These are phyloP conservation scores for Myanophis thanlyinensis DNA, from an alignment of 2,113 vertebrate genomes.

Conservation along the genomic window DNA sequence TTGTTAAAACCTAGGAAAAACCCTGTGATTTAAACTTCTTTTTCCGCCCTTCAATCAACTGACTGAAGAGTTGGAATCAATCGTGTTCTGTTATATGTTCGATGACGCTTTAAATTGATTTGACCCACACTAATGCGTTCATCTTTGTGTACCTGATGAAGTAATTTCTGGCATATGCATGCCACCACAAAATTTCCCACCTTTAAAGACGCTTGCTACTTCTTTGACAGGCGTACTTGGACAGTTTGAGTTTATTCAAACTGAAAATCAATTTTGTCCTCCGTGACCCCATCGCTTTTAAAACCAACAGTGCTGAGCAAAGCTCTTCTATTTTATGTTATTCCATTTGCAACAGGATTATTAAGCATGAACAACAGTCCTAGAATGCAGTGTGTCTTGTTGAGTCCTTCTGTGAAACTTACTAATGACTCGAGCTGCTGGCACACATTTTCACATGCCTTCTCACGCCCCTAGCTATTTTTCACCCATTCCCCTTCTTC, in stretches of 20 bases:
- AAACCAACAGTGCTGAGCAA: neutral
- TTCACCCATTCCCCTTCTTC: neutral
- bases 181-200: too few species aligned
- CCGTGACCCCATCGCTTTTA: neutral
- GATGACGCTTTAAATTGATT: neutral
- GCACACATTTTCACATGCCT: neutral
- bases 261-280: neutral
- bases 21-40: neutral
- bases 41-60: neutral
- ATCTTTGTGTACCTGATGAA: neutral
- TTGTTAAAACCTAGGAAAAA: neutral
- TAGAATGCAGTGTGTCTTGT: neutral
- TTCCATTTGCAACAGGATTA: conserved; percentile 13
- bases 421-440: neutral
- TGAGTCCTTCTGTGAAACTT: neutral
- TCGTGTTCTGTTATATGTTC: neutral
- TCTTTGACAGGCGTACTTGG: neutral
- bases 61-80: neutral
- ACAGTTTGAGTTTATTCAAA: conserved; percentile 3
- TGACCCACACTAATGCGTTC: neutral
- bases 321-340: neutral
- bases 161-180: neutral
- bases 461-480: neutral
- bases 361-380: conserved; percentile 41
- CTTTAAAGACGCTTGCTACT: neutral